These are phyloP conservation scores for Apamea epomidion DNA, from an alignment of 2,888 invertebrate genomes.

Conservation along the genomic window DNA sequence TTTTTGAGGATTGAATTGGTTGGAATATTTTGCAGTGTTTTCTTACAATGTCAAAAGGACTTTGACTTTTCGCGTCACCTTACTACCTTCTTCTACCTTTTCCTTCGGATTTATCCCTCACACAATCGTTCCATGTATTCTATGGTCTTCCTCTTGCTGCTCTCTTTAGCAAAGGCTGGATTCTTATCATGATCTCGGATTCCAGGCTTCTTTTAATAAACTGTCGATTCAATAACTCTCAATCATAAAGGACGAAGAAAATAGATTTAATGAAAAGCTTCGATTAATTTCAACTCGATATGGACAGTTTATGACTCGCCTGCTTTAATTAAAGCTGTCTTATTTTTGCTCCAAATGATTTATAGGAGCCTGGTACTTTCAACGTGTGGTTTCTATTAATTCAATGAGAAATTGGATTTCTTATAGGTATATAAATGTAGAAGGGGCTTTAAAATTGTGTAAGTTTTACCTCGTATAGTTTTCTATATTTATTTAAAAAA, in stretches of 20 bases:
- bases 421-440: neutral
- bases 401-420: slow-evolving; percentile 4
- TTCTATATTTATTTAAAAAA: neutral
- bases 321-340: slow-evolving; percentile 51
- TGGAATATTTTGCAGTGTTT: neutral
- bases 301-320: slow-evolving; percentile 36
- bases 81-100: neutral
- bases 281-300: slow-evolving; percentile 43
- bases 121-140: neutral
- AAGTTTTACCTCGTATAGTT: neutral
- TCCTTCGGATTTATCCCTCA: neutral
- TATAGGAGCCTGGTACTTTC: slow-evolving; percentile 46
- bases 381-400: slow-evolving; percentile 9
- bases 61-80: neutral
- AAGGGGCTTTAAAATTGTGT: neutral
- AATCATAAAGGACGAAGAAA: slow-evolving; percentile 39
- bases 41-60: neutral
- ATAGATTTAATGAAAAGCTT: slow-evolving; percentile 40
- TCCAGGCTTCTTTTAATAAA: neutral
- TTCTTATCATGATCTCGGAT: neutral
- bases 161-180: neutral
- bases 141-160: neutral
- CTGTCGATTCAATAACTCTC: slow-evolving; percentile 40
- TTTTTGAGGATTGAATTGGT: neutral
- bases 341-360: slow-evolving; percentile 48